These are phyloP conservation scores for Rissa tridactyla DNA, from an alignment of 2,113 vertebrate genomes.

Conservation along the genomic window DNA sequence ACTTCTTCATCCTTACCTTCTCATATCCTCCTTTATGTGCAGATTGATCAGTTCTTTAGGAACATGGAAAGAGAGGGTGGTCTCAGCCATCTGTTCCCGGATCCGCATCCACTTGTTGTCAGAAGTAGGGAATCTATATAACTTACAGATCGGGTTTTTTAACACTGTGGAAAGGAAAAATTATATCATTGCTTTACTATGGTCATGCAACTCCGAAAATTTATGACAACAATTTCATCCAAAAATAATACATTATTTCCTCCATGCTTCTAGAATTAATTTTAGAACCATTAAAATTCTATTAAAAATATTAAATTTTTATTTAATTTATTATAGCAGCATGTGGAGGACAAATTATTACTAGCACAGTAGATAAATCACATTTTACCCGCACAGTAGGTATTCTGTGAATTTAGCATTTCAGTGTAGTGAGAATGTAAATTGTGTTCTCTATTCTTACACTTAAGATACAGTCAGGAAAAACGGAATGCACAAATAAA, in stretches of 20 bases:
- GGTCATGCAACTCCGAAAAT: background rate
- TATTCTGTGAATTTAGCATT: background rate
- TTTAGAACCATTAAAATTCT: background rate
- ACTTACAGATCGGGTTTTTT: conserved; percentile 91
- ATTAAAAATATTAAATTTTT: background rate
- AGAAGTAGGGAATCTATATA: conserved; percentile 92
- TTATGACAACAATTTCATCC: background rate
- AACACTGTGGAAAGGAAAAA: conserved; percentile 79
- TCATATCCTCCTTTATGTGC: conserved; percentile 93
- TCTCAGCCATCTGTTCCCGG: conserved; percentile 96
- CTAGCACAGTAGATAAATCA: background rate
- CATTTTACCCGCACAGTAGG: background rate
- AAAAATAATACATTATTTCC: background rate
- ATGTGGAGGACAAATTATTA: background rate
- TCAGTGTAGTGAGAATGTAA: background rate
- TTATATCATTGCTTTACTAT: background rate
- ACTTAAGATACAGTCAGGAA: background rate
- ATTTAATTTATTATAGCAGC: background rate
- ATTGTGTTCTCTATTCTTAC: background rate
- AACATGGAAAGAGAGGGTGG: conserved; percentile 90
- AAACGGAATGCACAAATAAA: background rate
- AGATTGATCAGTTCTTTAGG: conserved; percentile 92
- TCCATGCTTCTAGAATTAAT: background rate
- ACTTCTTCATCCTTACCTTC: conserved; percentile 79
- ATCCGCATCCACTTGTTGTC: conserved; percentile 95